Conservation (phyloP, 2,113 vertebrate species). For the Aptenodytes forsteri region DNA sequence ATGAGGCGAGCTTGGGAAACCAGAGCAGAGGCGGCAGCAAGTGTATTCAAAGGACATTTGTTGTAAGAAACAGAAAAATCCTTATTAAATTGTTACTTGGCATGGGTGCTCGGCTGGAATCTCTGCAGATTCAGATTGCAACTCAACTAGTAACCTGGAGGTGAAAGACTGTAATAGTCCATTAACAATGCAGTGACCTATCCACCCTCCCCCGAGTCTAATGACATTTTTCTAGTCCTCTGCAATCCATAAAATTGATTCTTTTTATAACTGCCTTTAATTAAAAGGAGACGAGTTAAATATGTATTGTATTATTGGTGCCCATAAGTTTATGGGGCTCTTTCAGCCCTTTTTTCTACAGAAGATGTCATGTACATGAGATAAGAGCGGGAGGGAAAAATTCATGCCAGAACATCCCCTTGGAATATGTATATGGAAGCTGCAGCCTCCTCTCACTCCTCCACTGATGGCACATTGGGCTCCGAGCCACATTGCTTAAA, state of each 20-base stretch:
- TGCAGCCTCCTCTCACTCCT: neutral
- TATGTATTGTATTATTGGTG: constrained; percentile 67
- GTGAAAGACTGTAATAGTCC: constrained; percentile 71
- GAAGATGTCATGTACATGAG: neutral
- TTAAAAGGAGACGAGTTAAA: constrained; percentile 70
- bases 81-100: constrained; percentile 55
- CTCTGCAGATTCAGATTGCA: constrained; percentile 66
- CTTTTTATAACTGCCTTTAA: constrained; percentile 70
- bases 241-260: constrained; percentile 74
- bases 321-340: constrained; percentile 57
- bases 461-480: neutral
- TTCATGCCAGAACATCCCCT: neutral
- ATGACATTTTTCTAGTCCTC: constrained; percentile 70
- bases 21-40: neutral
- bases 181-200: constrained; percentile 70
- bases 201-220: constrained; percentile 66
- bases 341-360: constrained; percentile 5
- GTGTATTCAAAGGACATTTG: constrained; percentile 40
- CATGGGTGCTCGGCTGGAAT: constrained; percentile 34
- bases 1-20: neutral
- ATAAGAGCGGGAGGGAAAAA: neutral
- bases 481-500: neutral
- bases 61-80: constrained; percentile 48
- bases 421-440: neutral
- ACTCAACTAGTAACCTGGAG: constrained; percentile 64